A percentile compares a stretch with the other conserved stretches of the same genome.
phyloP scores from a whole-genome alignment of 2,888 invertebrate genomes.

The Pheosia tremula region DNA sequence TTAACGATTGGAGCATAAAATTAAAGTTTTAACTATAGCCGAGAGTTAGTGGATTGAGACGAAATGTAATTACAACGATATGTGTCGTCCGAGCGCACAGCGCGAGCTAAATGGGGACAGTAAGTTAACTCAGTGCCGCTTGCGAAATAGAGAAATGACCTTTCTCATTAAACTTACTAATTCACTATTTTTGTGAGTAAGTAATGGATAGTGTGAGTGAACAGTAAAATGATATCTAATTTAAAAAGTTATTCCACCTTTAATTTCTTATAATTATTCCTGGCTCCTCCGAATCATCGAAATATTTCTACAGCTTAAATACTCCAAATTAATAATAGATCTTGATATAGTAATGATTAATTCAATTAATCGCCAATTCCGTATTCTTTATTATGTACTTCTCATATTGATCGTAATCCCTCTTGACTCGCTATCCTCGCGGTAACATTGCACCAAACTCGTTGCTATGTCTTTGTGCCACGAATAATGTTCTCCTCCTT shows the following conservation, averaged over 20 bases:
- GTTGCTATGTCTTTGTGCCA: conserved; percentile 27
- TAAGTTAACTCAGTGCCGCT: not conserved
- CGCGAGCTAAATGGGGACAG: conserved; percentile 12
- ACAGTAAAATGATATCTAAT: no score
- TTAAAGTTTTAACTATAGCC: conserved; percentile 37
- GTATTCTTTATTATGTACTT: not conserved
- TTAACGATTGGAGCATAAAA: conserved; percentile 33
- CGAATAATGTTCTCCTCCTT: conserved; percentile 36
- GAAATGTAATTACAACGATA: conserved; percentile 34
- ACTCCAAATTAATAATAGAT: no score
- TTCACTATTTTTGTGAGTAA: no score
- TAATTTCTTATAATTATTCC: no score
- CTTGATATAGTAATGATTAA: not conserved
- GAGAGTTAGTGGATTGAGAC: conserved; percentile 25
- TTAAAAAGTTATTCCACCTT: no score
- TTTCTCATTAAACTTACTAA: no score
- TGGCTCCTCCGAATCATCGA: no score
- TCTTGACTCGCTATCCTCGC: not conserved
- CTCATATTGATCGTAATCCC: not conserved
- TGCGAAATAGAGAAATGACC: no score
- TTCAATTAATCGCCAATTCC: not conserved
- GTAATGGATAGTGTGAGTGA: no score
- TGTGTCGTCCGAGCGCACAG: conserved; percentile 14
- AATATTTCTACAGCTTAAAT: no score
- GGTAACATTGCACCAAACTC: not conserved